Evolutionary conservation across 64 coral and sea anemone species (phyloP), one percentile per base, ranked within the genome.

Genomic region (Montipora capricornis): DNA sequence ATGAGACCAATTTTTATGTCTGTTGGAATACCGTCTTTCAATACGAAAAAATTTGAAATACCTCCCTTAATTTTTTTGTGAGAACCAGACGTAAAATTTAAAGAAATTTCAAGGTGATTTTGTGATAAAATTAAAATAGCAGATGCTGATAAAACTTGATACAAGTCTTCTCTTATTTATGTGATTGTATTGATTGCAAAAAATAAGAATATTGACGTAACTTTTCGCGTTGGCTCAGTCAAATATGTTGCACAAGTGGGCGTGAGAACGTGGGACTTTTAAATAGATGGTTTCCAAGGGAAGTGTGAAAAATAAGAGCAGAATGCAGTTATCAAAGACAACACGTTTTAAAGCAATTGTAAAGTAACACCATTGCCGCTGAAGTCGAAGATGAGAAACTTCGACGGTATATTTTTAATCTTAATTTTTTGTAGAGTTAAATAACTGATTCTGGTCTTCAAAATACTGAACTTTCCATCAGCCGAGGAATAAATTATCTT

Each of bases 121-220:
- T 86, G 16, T 86, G 82, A 86, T 86, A 86, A 86, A 86, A 86
- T 86, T 86, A 86, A 86, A 86, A 86, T 86, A 70, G 82, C 82
- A 86, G 66, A 86, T 86, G 66, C 47, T 11, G 62, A 86, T 70
- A 86, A 86, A 71, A 86, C 49, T 52, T 86, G 82, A 86, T 86
- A 86, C 82, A 86, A 62, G 82, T 73, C 44, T 50, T 86, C 44
- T 86, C 48, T 86, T 86, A 70, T 71, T 86, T 86, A 84, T 84
- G 61, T 84, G 81, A 84, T 37, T 37, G 29, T 37, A 37, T 37
- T 37, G 29, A 37, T 37, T 84, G 66, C 47, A 46, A 48, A 86
- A 86, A 86, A 86, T 86, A 86, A 86, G 82, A 86, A 86, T 86
- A 86, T 86, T 86, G 82, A 86, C 82, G 82, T 86, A 68, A 64